Percentiles rank a stretch among this genome's conserved stretches.
phyloP scores from a whole-genome alignment of 2,888 invertebrate species.

The Lycophotia porphyrea region DNA sequence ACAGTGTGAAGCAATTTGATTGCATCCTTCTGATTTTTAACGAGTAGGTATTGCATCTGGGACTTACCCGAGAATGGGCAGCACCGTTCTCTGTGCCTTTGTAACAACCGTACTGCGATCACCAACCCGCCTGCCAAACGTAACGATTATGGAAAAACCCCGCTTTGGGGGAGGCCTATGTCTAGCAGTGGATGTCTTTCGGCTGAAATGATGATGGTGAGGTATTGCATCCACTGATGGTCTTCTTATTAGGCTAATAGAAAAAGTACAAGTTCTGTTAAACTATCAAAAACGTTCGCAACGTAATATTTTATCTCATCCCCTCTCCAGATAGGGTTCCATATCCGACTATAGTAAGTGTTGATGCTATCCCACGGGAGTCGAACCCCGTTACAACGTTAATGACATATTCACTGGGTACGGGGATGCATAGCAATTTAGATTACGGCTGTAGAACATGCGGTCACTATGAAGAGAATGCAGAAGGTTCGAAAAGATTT shows the following conservation, averaged over 20 bases:
- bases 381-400: slow-evolving; percentile 65
- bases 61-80: too few relatives aligned
- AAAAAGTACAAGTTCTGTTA: background rate
- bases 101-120: too few relatives aligned
- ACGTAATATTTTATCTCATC: background rate
- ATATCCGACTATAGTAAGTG: slow-evolving; percentile 59
- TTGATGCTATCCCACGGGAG: slow-evolving; percentile 69
- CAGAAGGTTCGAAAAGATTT: slow-evolving; percentile 25
- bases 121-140: too few relatives aligned
- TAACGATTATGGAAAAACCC: too few relatives aligned
- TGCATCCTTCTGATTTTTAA: background rate
- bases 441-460: slow-evolving; percentile 56
- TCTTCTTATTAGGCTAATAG: background rate
- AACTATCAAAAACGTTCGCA: slow-evolving; percentile 2
- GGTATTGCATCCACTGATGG: background rate
- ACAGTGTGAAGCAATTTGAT: background rate
- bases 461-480: background rate
- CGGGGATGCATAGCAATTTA: slow-evolving; percentile 67
- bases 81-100: too few relatives aligned
- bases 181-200: too few relatives aligned
- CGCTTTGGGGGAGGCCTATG: too few relatives aligned
- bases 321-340: slow-evolving; percentile 38
- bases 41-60: background rate
- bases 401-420: slow-evolving; percentile 70
- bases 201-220: too few relatives aligned